Percentiles rank a stretch among this genome's conserved stretches.
These are phyloP conservation scores for Sigmodon hispidus DNA, from an alignment of 2,113 vertebrate species.

Conservation along the genomic window DNA sequence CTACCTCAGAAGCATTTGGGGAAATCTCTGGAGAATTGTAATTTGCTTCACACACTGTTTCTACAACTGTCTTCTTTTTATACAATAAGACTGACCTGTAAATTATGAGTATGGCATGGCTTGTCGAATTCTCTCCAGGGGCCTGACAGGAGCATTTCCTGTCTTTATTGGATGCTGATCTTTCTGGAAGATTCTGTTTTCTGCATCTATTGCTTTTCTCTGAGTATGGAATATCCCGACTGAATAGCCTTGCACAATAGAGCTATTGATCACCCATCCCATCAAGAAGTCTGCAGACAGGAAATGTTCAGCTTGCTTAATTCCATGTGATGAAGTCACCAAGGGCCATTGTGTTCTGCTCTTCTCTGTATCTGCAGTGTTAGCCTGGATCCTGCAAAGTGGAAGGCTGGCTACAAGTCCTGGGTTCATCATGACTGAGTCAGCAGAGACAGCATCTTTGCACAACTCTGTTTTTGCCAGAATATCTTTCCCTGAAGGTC, in stretches of 20 bases:
- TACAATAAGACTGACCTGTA: not conserved
- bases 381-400: not conserved
- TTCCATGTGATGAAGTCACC: not conserved
- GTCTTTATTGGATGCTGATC: not conserved
- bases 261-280: not conserved
- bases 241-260: not conserved
- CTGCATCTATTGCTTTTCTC: not conserved
- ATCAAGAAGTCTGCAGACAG: not conserved
- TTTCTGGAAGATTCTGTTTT: not conserved
- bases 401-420: no score
- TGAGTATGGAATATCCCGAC: not conserved
- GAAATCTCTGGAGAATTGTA: not conserved
- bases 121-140: not conserved
- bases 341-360: not conserved
- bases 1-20: not conserved
- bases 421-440: accelerated
- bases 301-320: not conserved
- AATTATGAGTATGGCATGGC: not conserved
- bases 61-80: not conserved
- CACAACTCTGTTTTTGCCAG: not conserved
- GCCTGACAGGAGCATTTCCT: not conserved
- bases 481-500: not conserved
- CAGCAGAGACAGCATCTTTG: not conserved
- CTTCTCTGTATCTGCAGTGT: not conserved
- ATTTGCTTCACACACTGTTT: not conserved